Evolutionary conservation across 2,888 invertebrate species (phyloP).

Genomic region (Trachelus tabidus): DNA sequence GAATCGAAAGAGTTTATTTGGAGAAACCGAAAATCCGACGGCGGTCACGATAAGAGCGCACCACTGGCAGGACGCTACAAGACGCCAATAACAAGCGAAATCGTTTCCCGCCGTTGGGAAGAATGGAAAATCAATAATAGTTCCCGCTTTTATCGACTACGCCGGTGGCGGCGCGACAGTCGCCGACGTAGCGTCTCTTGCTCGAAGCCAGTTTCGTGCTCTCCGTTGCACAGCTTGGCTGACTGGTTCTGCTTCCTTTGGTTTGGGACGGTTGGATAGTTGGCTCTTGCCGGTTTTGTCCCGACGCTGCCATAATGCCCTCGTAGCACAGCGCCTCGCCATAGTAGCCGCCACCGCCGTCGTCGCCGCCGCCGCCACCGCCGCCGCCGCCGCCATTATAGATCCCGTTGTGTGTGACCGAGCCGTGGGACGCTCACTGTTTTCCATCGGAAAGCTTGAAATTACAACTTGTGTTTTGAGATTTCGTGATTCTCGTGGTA

Average conservation of each 20-base stretch:
- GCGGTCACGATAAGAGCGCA: neutral
- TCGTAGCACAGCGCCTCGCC: neutral
- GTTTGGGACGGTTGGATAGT: neutral
- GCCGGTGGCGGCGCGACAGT: constrained; percentile 22
- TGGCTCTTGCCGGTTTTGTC: neutral
- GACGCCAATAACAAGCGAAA: neutral
- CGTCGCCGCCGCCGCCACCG: constrained; percentile 31
- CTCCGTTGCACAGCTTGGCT: neutral
- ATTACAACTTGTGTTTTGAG: neutral
- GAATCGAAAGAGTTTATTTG: neutral
- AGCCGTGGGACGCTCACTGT: constrained; percentile 33
- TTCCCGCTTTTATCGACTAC: constrained; percentile 57
- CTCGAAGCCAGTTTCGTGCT: constrained; percentile 11
- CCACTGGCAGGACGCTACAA: neutral
- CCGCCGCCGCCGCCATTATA: constrained; percentile 54
- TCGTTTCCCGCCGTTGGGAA: constrained; percentile 50
- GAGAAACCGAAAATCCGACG: neutral
- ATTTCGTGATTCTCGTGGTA: neutral
- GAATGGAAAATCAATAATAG: constrained; percentile 53
- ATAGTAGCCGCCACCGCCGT: constrained; percentile 16
- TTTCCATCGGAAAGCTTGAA: constrained; percentile 23
- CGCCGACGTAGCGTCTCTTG: constrained; percentile 7
- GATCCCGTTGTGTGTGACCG: constrained; percentile 64
- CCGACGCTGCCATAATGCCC: neutral
- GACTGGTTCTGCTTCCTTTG: neutral